These are phyloP conservation scores for Nomada lathburiana DNA, from an alignment of 2,888 invertebrate genomes.

Conservation along the genomic window DNA sequence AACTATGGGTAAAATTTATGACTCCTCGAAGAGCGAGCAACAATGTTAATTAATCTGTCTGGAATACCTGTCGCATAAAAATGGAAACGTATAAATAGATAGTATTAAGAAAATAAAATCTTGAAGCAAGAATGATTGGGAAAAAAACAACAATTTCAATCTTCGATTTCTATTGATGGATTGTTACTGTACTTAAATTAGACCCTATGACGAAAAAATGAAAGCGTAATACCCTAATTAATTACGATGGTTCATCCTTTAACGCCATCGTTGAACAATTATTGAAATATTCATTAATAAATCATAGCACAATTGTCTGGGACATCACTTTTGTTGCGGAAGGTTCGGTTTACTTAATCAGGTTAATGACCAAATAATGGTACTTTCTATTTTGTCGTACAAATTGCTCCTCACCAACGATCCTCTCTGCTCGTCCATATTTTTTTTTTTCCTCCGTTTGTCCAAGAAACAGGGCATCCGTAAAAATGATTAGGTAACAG, in stretches of 20 bases:
- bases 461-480: background rate
- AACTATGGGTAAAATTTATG: conserved; percentile 7
- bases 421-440: background rate
- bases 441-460: background rate
- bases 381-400: conserved; percentile 24
- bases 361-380: conserved; percentile 25
- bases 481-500: conserved; percentile 18
- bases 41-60: background rate
- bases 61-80: background rate
- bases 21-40: background rate
- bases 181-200: too few species aligned
- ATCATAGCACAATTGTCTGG: background rate
- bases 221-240: too few species aligned
- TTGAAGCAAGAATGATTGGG: background rate
- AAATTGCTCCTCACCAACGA: background rate
- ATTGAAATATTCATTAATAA: too few species aligned
- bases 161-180: too few species aligned
- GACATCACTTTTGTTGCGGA: background rate
- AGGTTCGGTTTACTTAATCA: background rate
- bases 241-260: too few species aligned
- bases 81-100: background rate
- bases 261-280: too few species aligned
- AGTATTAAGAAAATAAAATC: background rate
- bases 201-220: too few species aligned
- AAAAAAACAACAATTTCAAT: background rate